phyloP scores from a whole-genome alignment of 2,797 vertebrate species.

The Delichon dasypus region DNA sequence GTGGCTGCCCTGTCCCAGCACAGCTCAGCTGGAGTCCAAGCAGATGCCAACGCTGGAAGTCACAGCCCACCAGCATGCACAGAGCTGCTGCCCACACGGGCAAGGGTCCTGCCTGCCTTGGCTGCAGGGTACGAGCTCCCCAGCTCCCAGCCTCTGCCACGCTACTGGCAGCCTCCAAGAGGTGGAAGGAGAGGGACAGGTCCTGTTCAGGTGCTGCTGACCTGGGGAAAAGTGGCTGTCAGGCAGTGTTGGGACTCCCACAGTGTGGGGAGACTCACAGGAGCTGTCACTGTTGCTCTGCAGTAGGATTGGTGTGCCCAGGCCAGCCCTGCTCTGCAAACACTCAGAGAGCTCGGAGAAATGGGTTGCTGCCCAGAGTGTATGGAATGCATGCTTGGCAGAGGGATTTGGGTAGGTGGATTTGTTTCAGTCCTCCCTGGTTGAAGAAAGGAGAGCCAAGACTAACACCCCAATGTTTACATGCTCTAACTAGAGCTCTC shows the following conservation, averaged over 20 bases:
- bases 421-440: background rate
- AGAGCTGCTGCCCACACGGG: background rate
- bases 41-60: background rate
- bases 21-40: background rate
- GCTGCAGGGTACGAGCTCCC: background rate
- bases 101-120: background rate
- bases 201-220: background rate
- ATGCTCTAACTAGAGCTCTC: background rate
- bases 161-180: accelerated
- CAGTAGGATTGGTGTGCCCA: background rate
- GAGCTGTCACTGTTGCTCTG: background rate
- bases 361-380: accelerated
- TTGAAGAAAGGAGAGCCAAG: background rate
- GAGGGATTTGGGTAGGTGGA: background rate
- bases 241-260: background rate
- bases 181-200: background rate
- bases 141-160: background rate
- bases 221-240: background rate
- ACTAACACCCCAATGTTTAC: background rate
- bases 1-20: background rate
- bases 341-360: background rate
- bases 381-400: background rate
- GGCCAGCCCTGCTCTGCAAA: background rate
- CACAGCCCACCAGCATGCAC: background rate
- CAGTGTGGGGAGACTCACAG: background rate